Evolutionary conservation across 2,888 invertebrate species (phyloP).

Genomic region (Limnephilus lunatus): DNA sequence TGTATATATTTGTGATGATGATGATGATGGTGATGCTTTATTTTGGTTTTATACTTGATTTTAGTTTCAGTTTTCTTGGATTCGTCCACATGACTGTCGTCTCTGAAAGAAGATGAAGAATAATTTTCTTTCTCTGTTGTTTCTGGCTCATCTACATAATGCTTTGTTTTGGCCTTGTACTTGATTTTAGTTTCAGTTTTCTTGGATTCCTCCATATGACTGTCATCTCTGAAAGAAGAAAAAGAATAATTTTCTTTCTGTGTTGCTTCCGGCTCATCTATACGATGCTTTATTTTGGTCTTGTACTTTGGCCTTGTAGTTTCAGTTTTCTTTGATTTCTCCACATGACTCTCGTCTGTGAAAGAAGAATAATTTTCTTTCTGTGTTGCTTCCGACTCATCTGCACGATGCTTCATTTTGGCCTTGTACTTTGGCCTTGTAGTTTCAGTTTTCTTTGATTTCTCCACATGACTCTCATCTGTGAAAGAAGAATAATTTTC

Average conservation of each 20-base stretch:
- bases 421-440: no score
- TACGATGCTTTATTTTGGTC: not conserved
- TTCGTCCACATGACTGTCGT: not conserved
- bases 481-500: slow-evolving; percentile 48
- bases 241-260: slow-evolving; percentile 58
- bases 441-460: no score
- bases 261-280: slow-evolving; percentile 14
- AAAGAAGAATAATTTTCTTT: no score
- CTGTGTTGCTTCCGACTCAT: no score
- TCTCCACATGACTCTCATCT: no score
- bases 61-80: slow-evolving; percentile 34
- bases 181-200: slow-evolving; percentile 34
- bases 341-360: no score
- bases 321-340: no score
- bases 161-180: slow-evolving; percentile 39
- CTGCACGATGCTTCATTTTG: no score
- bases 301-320: no score
- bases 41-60: slow-evolving; percentile 69
- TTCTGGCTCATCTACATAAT: slow-evolving; percentile 6
- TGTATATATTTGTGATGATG: slow-evolving; percentile 82
- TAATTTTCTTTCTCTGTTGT: slow-evolving; percentile 53
- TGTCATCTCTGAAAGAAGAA: slow-evolving; percentile 62
- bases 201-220: slow-evolving; percentile 1
- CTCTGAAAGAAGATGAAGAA: slow-evolving; percentile 64
- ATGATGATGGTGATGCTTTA: slow-evolving; percentile 82